Base-by-base conservation (phyloP, 1,140 invertebrate species). In the Hylaeus anthracinus region DNA sequence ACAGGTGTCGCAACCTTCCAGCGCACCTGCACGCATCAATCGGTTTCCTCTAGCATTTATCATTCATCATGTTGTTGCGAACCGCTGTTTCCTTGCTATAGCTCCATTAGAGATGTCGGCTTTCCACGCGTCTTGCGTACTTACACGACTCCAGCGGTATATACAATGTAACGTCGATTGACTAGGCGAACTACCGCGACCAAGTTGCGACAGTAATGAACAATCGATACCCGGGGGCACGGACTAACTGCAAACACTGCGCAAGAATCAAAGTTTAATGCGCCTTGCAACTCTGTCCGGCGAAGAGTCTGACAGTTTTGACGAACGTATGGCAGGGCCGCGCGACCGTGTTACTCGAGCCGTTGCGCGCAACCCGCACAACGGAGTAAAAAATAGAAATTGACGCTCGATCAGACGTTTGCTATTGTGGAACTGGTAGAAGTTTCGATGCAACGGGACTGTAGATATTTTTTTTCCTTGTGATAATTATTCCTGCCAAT, bases 171-270 rank as follows among this genome's bases (percentile, higher is more conserved):
- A 60, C 74, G 66, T 53, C 79, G 84, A 86, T 86, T 85, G 71
- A 73, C 70, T 82, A 55, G 70, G 66, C 80, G 66, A 82, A 85
- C 63, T 86, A 55, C 60, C 41, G 63, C 72, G 48, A 5, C 51
- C 63, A 55, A 65, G 74, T 72, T 72, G 70, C 79, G 79, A 77
- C 84, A 82, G 75, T 86, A 86, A 86, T 85, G 84, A 73, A 85
- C 80, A 86, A 85, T 86, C 84, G 84, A 86, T 77, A 72, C 48
- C 55, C 43, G 73, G 26, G 26, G 45, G 45, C 8, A 58, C 53
- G n/a, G 53, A 43, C 69, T 51, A 64, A 75, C 79, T 70, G 70
- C 70, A 69, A 85, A 74, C 71, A 74, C 73, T 10, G 45, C 60
- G 83, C 71, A 69, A 75, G 83, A 74, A 86, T 63, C 58, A n/a